Percentiles rank a stretch among this genome's conserved stretches.
phyloP scores from a whole-genome alignment of 2,113 vertebrate genomes.

The Pseudois nayaur region DNA sequence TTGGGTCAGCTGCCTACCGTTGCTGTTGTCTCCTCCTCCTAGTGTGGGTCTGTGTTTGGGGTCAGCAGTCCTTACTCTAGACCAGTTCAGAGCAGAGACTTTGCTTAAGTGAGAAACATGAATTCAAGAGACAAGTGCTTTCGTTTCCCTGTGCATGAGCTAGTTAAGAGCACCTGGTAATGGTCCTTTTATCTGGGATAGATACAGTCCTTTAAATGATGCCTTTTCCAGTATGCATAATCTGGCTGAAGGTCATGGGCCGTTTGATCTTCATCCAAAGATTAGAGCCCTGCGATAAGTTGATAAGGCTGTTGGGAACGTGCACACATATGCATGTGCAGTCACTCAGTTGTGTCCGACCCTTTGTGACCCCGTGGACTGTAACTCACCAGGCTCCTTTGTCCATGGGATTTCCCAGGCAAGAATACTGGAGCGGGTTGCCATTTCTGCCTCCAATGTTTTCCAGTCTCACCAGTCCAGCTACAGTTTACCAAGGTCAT shows the following conservation, averaged over 20 bases:
- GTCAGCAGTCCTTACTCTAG: background rate
- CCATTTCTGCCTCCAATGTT: background rate
- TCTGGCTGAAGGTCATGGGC: background rate
- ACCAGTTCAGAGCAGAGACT: background rate
- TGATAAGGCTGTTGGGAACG: background rate
- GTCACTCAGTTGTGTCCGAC: background rate
- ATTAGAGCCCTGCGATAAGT: background rate
- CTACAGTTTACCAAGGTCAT: background rate
- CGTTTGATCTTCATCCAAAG: background rate
- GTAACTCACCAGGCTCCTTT: background rate
- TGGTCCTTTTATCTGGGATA: background rate
- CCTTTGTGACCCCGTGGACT: background rate
- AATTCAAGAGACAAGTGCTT: background rate
- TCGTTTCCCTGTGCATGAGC: background rate
- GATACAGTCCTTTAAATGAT: background rate
- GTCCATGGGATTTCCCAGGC: background rate
- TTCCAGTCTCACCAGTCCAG: background rate
- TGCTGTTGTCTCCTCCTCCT: background rate
- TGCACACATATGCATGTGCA: background rate
- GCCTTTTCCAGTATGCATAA: background rate
- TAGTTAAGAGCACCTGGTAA: background rate
- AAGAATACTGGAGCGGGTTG: background rate
- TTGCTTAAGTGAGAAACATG: background rate
- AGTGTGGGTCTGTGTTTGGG: background rate
- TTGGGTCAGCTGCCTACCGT: background rate